phyloP scores from a whole-genome alignment of 2,113 vertebrate genomes.

The Channa argus region DNA sequence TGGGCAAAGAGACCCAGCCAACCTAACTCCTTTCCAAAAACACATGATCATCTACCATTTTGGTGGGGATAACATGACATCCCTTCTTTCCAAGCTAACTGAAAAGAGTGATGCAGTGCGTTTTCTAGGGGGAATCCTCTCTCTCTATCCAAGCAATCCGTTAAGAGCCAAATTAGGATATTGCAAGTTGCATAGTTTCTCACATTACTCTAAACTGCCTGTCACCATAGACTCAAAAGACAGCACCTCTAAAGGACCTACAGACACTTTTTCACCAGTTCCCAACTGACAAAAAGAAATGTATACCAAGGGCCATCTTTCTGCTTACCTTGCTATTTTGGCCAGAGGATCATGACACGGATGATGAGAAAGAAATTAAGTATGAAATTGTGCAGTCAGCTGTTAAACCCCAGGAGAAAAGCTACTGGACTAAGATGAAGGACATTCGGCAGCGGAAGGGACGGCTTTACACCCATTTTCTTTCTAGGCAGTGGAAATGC shows the following conservation, averaged over 20 bases:
- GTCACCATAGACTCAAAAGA: constrained; percentile 64
- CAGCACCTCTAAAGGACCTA: constrained; percentile 68
- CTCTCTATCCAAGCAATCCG: constrained; percentile 76
- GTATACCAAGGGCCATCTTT: constrained; percentile 80
- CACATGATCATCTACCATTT: constrained; percentile 80
- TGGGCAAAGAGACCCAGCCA: neutral
- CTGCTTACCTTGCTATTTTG: constrained; percentile 85
- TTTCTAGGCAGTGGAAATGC: constrained; percentile 83
- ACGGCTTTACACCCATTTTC: constrained; percentile 83
- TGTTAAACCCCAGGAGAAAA: constrained; percentile 76
- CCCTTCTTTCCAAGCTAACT: constrained; percentile 80
- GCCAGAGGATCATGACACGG: constrained; percentile 83
- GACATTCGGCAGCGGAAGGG: constrained; percentile 80
- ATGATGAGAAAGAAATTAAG: constrained; percentile 73
- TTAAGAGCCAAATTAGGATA: constrained; percentile 70
- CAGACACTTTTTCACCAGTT: constrained; percentile 80
- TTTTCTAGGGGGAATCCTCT: constrained; percentile 77
- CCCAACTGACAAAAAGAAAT: constrained; percentile 65
- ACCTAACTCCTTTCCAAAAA: constrained; percentile 68
- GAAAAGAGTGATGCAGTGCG: constrained; percentile 72
- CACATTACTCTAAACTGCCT: constrained; percentile 83
- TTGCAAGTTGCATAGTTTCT: constrained; percentile 81
- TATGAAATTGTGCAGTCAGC: constrained; percentile 79
- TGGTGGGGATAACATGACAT: constrained; percentile 85
- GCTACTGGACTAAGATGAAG: constrained; percentile 81